These are phyloP conservation scores for Neotoma lepida DNA, from an alignment of 2,113 vertebrate genomes.

Conservation along the genomic window DNA sequence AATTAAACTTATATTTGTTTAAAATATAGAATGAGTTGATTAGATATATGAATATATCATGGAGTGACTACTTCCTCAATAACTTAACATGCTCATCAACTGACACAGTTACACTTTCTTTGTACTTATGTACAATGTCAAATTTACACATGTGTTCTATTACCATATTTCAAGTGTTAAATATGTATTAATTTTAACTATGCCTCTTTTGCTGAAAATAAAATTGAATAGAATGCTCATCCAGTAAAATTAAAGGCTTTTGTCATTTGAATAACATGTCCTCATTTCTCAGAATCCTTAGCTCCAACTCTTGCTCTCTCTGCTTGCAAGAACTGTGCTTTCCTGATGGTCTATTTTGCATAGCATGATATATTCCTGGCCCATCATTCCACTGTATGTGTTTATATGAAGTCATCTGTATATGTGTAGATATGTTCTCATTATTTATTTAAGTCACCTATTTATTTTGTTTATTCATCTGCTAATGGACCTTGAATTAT, in stretches of 20 bases:
- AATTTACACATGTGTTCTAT: background rate
- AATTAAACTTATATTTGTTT: background rate
- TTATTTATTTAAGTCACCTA: background rate
- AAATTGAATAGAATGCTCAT: background rate
- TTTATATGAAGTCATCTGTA: background rate
- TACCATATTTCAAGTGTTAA: background rate
- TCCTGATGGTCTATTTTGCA: background rate
- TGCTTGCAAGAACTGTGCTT: background rate
- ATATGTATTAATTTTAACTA: background rate
- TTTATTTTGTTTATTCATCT: background rate
- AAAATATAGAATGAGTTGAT: background rate
- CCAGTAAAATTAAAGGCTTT: background rate
- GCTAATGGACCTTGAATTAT: too few species aligned
- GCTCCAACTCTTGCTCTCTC: background rate
- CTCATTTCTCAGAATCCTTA: accelerated
- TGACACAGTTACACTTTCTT: background rate
- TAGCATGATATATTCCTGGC: background rate
- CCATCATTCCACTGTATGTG: accelerated
- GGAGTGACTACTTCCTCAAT: background rate
- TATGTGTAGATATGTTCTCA: too few species aligned
- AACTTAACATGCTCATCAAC: background rate
- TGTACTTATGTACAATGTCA: background rate
- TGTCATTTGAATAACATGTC: too few species aligned
- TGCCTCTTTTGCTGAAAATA: background rate
- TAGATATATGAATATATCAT: background rate